Conservation (phyloP, 2,888 invertebrate genomes). For the Podotricha telesiphe region DNA sequence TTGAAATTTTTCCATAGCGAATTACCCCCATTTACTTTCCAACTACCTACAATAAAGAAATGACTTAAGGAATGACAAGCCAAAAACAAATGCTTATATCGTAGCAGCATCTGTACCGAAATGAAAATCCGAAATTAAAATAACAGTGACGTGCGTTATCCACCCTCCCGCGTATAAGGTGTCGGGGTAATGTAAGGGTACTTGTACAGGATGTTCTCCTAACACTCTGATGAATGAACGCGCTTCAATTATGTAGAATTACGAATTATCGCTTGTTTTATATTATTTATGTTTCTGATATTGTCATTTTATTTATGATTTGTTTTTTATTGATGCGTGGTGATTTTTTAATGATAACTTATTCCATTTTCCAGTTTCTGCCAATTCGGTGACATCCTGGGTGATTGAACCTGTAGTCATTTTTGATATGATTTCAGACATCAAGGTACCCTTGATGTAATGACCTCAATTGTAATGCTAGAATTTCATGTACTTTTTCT, state of each 20-base stretch:
- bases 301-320: neutral
- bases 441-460: too few relatives aligned
- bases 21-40: neutral
- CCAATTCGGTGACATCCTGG: too few relatives aligned
- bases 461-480: too few relatives aligned
- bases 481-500: too few relatives aligned
- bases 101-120: slow-evolving; percentile 28
- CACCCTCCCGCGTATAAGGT: slow-evolving; percentile 19
- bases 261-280: slow-evolving; percentile 1
- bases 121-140: slow-evolving; percentile 30
- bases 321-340: neutral
- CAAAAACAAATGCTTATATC: neutral
- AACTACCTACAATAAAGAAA: neutral
- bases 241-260: slow-evolving; percentile 17
- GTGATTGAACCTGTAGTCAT: too few relatives aligned
- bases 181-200: slow-evolving; percentile 26
- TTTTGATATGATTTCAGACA: too few relatives aligned
- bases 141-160: slow-evolving; percentile 27
- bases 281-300: neutral
- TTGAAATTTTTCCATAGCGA: neutral
- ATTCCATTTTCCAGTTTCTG: too few relatives aligned
- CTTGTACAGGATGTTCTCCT: slow-evolving; percentile 22
- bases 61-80: slow-evolving; percentile 8
- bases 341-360: too few relatives aligned
- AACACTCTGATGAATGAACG: slow-evolving; percentile 25